Evolutionary conservation across 2,888 invertebrate species (phyloP), one percentile per base, ranked within the genome.

Genomic region (Hirtodrosophila histrioides): DNA sequence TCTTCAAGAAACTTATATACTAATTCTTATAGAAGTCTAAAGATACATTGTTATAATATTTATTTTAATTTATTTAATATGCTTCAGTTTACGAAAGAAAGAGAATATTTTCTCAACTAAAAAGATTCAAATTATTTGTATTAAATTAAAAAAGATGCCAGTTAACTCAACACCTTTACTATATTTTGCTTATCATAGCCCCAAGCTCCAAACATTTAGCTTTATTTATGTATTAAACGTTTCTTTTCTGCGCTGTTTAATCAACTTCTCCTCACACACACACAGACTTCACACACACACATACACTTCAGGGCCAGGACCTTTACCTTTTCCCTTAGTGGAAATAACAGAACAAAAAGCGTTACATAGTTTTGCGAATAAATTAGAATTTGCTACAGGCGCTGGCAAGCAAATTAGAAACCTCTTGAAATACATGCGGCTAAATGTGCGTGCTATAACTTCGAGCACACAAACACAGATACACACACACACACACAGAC

Each of bases 331-430:
- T 27, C 27, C 27, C 46, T 31, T 44, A 37, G 46, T 33, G 11
- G 36, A 35, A 46, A 23, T 11, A 54, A 55, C 46, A 56, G 23
- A 60, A 40, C 36, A 55, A 61, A 67, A 73, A 62, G 29, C 43
- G 39, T 86, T 76, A 55, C 79, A 69, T 65, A 83, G 84, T 71
- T 78, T 83, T 70, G 80, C 84, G 71, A 74, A 81, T 81, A 81
- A 81, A 81, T 81, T 81, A 81, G 85, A 87, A 87, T 86, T 81
- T 78, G 85, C 78, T 50, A 69, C 67, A 69, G 77, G 80, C 71
- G 68, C 64, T 64, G 78, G 78, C 75, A 70, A 67, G 62, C 69
- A 86, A 84, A 80, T 80, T 81, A 82, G 82, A 80, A 82, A 78
- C 78, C 75, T 78, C 76, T 81, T 81, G 66, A 84, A 75, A 56